Evolutionary conservation across 2,797 vertebrate species (phyloP).

Genomic region (Pseudotriccus pelzelni): DNA sequence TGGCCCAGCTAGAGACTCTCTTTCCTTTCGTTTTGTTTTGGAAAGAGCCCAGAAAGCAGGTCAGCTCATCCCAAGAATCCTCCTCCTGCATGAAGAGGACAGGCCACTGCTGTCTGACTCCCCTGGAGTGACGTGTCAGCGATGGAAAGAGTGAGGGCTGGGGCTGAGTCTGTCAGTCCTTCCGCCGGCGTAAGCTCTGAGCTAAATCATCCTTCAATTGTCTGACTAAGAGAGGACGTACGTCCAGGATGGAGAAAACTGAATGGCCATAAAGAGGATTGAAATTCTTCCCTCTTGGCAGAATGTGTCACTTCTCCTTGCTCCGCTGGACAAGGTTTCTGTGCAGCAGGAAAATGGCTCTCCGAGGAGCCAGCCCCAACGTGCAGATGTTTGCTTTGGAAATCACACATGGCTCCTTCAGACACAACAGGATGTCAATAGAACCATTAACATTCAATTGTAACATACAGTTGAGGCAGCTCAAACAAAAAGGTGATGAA

Average conservation of each 20-base stretch:
- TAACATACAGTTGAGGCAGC: not conserved
- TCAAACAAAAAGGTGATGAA: conserved; percentile 41
- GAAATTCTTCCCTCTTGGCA: conserved; percentile 45
- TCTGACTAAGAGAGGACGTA: conserved; percentile 73
- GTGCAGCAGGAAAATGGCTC: conserved; percentile 36
- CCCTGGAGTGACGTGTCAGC: not conserved
- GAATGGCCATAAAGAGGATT: conserved; percentile 35
- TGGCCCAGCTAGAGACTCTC: not conserved
- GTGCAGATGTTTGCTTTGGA: conserved; percentile 67
- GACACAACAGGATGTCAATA: conserved; percentile 73
- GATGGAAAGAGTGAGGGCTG: not conserved
- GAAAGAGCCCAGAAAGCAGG: not conserved
- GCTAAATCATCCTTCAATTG: conserved; percentile 12
- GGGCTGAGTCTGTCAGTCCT: not conserved
- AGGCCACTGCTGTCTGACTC: not conserved
- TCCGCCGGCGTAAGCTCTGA: not conserved
- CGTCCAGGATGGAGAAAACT: conserved; percentile 44
- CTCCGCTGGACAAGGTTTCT: not conserved
- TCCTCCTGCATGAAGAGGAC: not conserved
- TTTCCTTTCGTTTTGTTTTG: not conserved
- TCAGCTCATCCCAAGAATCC: not conserved
- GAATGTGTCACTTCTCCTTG: not conserved
- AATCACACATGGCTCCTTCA: conserved; percentile 20
- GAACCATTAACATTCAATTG: conserved; percentile 9
- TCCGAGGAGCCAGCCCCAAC: conserved; percentile 5